A percentile compares a stretch with the other conserved stretches of the same genome.
These are phyloP conservation scores for Mantis religiosa DNA, from an alignment of 2,888 invertebrate genomes.

Conservation along the genomic window DNA sequence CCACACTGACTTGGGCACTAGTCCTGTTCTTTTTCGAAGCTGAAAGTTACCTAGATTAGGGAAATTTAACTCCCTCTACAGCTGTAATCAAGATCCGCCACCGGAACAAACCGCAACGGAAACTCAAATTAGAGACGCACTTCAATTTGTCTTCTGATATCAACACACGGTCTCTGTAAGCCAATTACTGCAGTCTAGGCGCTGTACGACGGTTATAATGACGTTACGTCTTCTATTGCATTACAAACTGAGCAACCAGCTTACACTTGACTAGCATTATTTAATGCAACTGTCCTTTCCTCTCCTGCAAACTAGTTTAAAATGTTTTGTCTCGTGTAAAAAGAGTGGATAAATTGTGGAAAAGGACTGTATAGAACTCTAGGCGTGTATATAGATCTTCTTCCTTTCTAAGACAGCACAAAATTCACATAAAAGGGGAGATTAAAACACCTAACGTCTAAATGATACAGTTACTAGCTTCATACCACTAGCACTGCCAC, in stretches of 20 bases:
- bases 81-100: not conserved
- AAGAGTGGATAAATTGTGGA: no score
- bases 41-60: not conserved
- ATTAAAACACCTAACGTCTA: no score
- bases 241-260: not conserved
- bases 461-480: no score
- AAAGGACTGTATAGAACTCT: no score
- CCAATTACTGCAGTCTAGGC: not conserved
- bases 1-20: no score
- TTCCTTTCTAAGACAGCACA: no score
- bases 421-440: no score
- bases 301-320: not conserved
- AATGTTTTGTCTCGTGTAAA: not conserved
- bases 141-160: not conserved
- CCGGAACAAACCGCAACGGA: not conserved
- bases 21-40: not conserved
- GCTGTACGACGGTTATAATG: not conserved
- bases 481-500: no score
- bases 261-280: not conserved
- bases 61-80: not conserved
- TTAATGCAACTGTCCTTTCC: not conserved
- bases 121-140: not conserved
- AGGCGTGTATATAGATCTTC: no score
- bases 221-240: not conserved
- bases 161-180: not conserved